These are phyloP conservation scores for Orchesella cincta DNA, from an alignment of 1,140 invertebrate species.

Conservation along the genomic window DNA sequence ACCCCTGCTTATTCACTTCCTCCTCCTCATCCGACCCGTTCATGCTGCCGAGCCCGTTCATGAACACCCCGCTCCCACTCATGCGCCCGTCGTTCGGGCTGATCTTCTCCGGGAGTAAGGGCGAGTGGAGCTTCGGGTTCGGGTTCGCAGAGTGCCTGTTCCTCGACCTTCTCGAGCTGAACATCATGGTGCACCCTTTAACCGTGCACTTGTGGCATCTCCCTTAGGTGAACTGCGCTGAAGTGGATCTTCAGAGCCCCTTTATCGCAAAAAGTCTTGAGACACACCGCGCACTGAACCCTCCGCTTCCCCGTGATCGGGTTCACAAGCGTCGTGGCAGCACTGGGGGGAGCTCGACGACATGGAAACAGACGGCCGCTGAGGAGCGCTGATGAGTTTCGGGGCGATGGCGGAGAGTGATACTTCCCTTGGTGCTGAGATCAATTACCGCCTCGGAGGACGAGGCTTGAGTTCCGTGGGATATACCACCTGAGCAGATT, in stretches of 20 bases:
- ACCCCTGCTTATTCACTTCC: neutral
- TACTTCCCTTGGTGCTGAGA: slow-evolving; percentile 8
- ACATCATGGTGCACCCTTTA: slow-evolving; percentile 99
- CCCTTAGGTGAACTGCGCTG: slow-evolving; percentile 94
- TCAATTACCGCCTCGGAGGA: neutral
- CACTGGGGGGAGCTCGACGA: neutral
- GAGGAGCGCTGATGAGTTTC: neutral
- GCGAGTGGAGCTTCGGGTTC: slow-evolving; percentile 96
- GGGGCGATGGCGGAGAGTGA: neutral
- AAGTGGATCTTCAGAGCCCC: slow-evolving; percentile 99
- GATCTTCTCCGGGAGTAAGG: slow-evolving; percentile 86
- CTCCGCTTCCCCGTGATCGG: slow-evolving; percentile 81
- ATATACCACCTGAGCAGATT: neutral
- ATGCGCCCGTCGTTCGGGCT: slow-evolving; percentile 89
- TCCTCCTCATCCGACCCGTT: neutral
- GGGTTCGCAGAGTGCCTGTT: slow-evolving; percentile 97
- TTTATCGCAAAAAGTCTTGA: slow-evolving; percentile 99
- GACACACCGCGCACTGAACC: slow-evolving; percentile 96
- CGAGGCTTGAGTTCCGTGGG: neutral
- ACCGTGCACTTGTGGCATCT: slow-evolving; percentile 99
- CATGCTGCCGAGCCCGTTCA: neutral
- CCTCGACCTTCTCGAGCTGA: slow-evolving; percentile 83
- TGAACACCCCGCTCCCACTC: slow-evolving; percentile 22
- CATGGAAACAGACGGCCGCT: neutral
- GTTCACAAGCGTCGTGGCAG: slow-evolving; percentile 18